Base-by-base conservation (phyloP, 2,888 invertebrate genomes). In the Ochropleura leucogaster region DNA sequence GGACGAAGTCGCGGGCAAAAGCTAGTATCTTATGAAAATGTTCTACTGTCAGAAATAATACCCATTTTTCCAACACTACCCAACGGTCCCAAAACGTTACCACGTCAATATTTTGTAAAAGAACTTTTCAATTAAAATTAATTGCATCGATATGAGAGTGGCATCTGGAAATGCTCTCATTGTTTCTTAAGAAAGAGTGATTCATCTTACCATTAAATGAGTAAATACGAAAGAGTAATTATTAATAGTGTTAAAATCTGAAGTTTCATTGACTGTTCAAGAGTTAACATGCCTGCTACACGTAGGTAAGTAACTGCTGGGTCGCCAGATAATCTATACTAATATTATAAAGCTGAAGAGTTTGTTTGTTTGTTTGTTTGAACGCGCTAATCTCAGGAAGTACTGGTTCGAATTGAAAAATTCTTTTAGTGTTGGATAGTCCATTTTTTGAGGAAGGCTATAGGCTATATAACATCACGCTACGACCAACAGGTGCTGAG, bases 271-370 rank as follows among this genome's bases (percentile, higher is more conserved):
- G 42, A 59, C 47, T 53, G 16, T 68, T 53, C 12, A 67, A 79
- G 59, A 30, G 69, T 47, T 67, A 55, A 75, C 20, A 76, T 40
- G 62, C 78, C 63, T 72, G n/a, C 67, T 62, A 74, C 42, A 65
- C 57, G 53, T 76, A 47, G 66, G 66, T 44, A 70, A 74, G 66
- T 75, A 75, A 74, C 67, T 71, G 73, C 62, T 76, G 67, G 40
- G 40, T 46, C 10, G 57, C 65, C 62, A 77, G 76, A 81, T 82
- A 86, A 82, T n/a, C n/a, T n/a, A n/a, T n/a, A n/a, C n/a, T n/a
- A n/a, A n/a, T n/a, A n/a, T n/a, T n/a, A n/a, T n/a, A n/a, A n/a
- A n/a, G n/a, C n/a, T n/a, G n/a, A n/a, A n/a, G n/a, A n/a, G n/a
- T n/a, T n/a, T n/a, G n/a, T n/a, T n/a, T n/a, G n/a, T n/a, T n/a